Conservation (phyloP, 2,797 vertebrate genomes). For the Mormyrops attenuatus region DNA sequence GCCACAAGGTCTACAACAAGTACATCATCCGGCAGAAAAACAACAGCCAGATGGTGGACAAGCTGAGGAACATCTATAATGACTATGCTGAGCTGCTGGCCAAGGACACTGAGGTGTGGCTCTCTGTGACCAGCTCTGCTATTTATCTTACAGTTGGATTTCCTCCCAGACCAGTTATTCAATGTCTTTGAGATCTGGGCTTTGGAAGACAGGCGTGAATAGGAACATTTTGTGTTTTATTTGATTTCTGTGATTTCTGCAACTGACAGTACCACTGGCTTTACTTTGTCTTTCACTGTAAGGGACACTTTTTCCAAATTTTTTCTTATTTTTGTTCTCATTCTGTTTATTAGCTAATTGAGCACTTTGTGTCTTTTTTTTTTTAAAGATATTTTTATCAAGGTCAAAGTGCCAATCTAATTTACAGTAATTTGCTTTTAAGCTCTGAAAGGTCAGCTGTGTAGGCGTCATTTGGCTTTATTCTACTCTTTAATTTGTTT, state of each 20-base stretch:
- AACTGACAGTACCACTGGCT: neutral
- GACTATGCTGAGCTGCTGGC: constrained; percentile 72
- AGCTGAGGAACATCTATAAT: constrained; percentile 64
- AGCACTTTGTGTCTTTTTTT: neutral
- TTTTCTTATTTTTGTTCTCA: neutral
- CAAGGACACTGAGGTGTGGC: constrained; percentile 69
- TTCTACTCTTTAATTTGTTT: neutral
- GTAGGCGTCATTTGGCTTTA: neutral
- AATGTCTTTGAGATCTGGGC: neutral
- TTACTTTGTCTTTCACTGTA: neutral
- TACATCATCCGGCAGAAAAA: constrained; percentile 64
- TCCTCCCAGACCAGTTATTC: constrained; percentile 2
- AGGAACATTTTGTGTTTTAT: neutral
- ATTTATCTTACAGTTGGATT: neutral
- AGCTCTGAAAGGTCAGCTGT: neutral
- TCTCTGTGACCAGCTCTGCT: neutral
- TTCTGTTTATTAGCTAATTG: neutral
- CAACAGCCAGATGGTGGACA: constrained; percentile 56
- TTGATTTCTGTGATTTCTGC: constrained; percentile 1
- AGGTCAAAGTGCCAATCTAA: neutral
- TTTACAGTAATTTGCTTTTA: neutral
- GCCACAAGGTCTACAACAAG: constrained; percentile 64
- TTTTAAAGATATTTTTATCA: neutral
- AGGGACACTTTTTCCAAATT: neutral
- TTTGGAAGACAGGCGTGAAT: neutral